Conservation (phyloP, 1,140 invertebrate species). For the Hypsibius dujardini region DNA sequence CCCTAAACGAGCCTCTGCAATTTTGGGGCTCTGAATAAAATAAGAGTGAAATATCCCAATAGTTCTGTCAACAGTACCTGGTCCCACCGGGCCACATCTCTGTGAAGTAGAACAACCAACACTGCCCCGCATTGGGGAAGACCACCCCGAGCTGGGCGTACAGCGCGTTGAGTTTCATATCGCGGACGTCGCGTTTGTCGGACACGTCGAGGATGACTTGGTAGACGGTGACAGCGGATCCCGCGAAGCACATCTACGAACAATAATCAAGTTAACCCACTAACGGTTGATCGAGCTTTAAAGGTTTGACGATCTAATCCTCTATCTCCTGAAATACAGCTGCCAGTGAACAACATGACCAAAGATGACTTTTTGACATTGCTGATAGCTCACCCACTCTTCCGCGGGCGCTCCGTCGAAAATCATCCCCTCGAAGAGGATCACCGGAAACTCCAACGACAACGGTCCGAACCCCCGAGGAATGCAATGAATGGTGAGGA, state of each 20-base stretch:
- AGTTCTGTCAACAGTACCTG: background rate
- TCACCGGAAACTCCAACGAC: background rate
- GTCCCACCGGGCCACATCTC: conserved; percentile 15
- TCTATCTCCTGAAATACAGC: too few species aligned
- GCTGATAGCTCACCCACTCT: background rate
- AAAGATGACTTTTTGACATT: too few species aligned
- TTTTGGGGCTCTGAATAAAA: too few species aligned
- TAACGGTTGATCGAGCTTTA: too few species aligned
- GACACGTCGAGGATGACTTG: conserved; percentile 7
- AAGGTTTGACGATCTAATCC: too few species aligned
- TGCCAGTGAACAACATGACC: too few species aligned
- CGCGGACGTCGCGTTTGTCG: background rate
- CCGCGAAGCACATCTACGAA: background rate
- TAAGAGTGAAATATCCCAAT: too few species aligned
- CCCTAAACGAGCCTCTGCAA: too few species aligned
- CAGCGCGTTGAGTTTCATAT: background rate
- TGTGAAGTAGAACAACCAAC: background rate
- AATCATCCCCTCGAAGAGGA: background rate
- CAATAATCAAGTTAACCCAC: too few species aligned
- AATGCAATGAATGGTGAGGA: background rate
- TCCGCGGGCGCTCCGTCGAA: background rate
- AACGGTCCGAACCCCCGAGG: background rate
- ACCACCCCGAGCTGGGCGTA: background rate
- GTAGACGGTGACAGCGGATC: background rate
- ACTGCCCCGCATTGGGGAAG: background rate